Evolutionary conservation across 2,113 vertebrate genomes (phyloP), one percentile per base, ranked within the genome.

Genomic region (Calidris pugnax): DNA sequence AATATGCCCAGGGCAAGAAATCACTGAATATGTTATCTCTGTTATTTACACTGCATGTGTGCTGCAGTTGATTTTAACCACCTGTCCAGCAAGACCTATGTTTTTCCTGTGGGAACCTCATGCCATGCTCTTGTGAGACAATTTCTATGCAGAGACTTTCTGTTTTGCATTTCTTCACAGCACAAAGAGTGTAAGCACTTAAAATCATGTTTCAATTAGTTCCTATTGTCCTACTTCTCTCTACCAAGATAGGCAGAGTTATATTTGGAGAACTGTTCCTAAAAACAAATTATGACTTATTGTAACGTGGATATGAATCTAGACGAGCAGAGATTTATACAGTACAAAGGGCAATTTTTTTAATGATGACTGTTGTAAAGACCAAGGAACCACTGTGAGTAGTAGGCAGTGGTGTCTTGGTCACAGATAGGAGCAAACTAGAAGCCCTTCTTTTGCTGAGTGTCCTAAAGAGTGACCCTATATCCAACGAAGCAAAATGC

Each of bases 261-360:
- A 13, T 35, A 69, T 60, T 82, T 74, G 67, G 45, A 73, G 39
- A 78, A 62, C 37, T 37, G 15, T 56, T 75, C 41, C 86, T 79
- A n/a, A 87, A 76, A 87, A 27, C 16, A 75, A 37, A 45, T 6
- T 10, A 35, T 82, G 60, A 28, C 27, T 77, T 85, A n/a, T 2
- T 41, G n/a, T 76, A 60, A 63, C 0, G 0, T 0, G 8, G 27
- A 33, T 55, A 2, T 57, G 48, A 81, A 60, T 72, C 33, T 33
- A 21, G 20, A 87, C 78, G 4, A 85, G 22, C 45, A 91, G 71
- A 57, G 30, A 33, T 82, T 72, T 87, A 15, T 62, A 28, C 4
- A 14, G 21, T 24, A 33, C 8, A 47, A 68, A 72, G 12, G 32
- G 59, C n/a, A 71, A 47, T 79, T 50, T 69, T 68, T 27, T 43